Conservation (phyloP, 30 jellyfish, hydroid and myxozoan genomes). For the Turritopsis rubra region DNA sequence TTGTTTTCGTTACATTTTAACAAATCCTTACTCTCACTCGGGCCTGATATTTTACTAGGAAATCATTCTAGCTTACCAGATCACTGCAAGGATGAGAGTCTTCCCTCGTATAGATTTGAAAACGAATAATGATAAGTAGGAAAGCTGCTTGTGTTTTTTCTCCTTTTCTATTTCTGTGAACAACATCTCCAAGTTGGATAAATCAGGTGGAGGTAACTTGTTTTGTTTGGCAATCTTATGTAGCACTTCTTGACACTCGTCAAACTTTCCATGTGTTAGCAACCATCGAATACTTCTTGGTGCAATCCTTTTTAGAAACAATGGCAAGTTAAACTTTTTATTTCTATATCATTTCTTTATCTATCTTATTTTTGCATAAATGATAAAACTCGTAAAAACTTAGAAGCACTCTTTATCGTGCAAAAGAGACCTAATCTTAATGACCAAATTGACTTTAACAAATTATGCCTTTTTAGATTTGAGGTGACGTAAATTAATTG, state of each 20-base stretch:
- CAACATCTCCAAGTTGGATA: not conserved
- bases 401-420: too few relatives aligned
- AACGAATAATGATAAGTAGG: slow-evolving; percentile 26
- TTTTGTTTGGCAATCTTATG: slow-evolving; percentile 27
- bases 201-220: slow-evolving; percentile 42
- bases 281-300: slow-evolving; percentile 66
- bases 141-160: not conserved
- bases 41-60: not conserved
- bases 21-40: not conserved
- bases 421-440: too few relatives aligned
- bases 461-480: too few relatives aligned
- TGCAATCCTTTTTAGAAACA: slow-evolving; percentile 10
- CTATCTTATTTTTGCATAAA: not conserved
- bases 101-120: not conserved
- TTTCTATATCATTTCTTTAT: not conserved
- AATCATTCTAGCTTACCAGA: slow-evolving; percentile 25
- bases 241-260: slow-evolving; percentile 34
- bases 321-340: not conserved
- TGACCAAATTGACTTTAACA: too few relatives aligned
- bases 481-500: too few relatives aligned
- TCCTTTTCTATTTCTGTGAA: not conserved
- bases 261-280: slow-evolving; percentile 37
- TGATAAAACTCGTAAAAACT: too few relatives aligned
- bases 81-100: slow-evolving; percentile 26
- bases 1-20: not conserved